Evolutionary conservation across 2,888 invertebrate species (phyloP), one percentile per base, ranked within the genome.

Genomic region (Nebria salina): DNA sequence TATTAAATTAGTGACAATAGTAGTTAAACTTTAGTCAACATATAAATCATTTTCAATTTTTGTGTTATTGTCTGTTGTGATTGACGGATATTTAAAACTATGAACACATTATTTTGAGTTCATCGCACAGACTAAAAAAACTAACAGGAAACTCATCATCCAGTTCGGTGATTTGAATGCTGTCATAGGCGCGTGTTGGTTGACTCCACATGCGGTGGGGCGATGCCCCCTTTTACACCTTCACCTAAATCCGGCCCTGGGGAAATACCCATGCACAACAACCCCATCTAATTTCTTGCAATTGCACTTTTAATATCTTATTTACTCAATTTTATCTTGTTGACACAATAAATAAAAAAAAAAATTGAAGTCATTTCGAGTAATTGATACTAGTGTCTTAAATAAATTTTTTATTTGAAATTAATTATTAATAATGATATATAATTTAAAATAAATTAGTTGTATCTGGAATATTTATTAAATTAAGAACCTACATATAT

Each of bases 161-260:
- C 54, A 54, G 54, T 54, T 54, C 54, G 54, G 54, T 54, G 54
- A 54, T 54, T 54, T 54, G 54, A 54, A 54, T 54, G 54, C 54
- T 54, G 54, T 54, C 54, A 54, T 54, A 54, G 54, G 13, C 54
- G 54, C 54, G 54, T 54, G 54, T 54, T 54, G 54, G 11, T 6
- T 54, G 43, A 43, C 43, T 43, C 43, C 43, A 43, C 43, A 43
- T 43, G 43, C 43, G 54, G 54, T 54, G 54, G 54, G 54, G 54
- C 54, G 54, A 54, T 54, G 54, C 54, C 54, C 54, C 54, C 7
- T 54, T 8, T 54, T 34, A 5, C 34, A 2, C 34, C 34, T 34
- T 34, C 5, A 34, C 5, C 34, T 34, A 5, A 34, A 2, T 13
- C 54, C 54, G 54, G 13, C 54, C 4, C 54, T 54, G 54, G 11